A percentile compares a stretch with the other conserved stretches of the same genome.
Conservation (phyloP, 2,888 invertebrate species). For the Liposcelis brunnea region DNA sequence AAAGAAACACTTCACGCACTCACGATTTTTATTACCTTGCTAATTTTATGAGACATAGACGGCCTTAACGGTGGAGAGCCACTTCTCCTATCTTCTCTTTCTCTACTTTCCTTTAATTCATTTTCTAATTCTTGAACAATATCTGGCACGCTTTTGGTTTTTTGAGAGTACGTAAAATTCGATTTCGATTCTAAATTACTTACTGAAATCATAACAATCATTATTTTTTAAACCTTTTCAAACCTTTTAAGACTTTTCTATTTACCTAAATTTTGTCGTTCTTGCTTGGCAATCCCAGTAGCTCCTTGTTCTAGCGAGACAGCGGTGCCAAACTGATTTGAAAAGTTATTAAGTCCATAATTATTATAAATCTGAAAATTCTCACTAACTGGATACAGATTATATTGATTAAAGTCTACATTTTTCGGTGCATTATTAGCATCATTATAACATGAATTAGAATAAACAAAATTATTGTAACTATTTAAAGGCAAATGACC, state of each 20-base stretch:
- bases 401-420: background rate
- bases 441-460: background rate
- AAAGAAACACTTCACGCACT: background rate
- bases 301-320: slow-evolving; percentile 17
- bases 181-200: background rate
- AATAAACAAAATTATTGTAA: slow-evolving; percentile 4
- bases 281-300: slow-evolving; percentile 17
- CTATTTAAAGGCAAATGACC: no score
- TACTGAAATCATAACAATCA: no score
- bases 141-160: slow-evolving; percentile 46
- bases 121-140: slow-evolving; percentile 57
- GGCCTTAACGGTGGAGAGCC: no score
- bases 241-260: slow-evolving; percentile 17
- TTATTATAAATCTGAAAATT: background rate
- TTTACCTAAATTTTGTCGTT: slow-evolving; percentile 14
- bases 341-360: background rate
- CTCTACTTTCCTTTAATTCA: slow-evolving; percentile 30
- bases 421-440: background rate
- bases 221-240: slow-evolving; percentile 10
- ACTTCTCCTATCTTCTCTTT: no score
- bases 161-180: no score
- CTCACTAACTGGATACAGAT: slow-evolving; percentile 3
- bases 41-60: slow-evolving; percentile 1
- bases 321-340: no score
- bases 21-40: slow-evolving; percentile 2